Evolutionary conservation across 2,888 invertebrate genomes (phyloP).

Genomic region (Cerastis rubricosa): DNA sequence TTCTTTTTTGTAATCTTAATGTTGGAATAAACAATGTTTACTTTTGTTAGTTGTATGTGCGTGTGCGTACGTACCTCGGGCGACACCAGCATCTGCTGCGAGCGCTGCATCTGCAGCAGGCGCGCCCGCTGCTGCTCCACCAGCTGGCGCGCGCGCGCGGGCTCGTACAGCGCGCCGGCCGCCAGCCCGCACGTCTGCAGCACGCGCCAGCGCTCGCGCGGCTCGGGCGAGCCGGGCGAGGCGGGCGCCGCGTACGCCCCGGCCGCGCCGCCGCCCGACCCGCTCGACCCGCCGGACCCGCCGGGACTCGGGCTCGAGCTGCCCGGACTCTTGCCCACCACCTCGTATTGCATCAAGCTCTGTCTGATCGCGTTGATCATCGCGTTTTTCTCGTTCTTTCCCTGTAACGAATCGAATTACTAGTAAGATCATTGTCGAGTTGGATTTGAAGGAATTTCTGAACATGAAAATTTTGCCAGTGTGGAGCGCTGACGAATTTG

Average conservation of each 20-base stretch:
- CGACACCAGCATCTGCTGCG: slow-evolving; percentile 95
- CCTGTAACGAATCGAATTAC: slow-evolving; percentile 74
- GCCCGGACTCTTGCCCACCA: slow-evolving; percentile 91
- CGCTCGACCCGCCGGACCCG: slow-evolving; percentile 88
- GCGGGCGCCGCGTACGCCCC: slow-evolving; percentile 90
- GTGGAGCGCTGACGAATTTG: neutral
- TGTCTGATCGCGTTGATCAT: slow-evolving; percentile 97
- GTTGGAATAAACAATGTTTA: neutral
- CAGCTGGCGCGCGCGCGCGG: slow-evolving; percentile 87
- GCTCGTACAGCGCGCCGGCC: slow-evolving; percentile 74
- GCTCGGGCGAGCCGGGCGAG: slow-evolving; percentile 74
- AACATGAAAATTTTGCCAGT: neutral
- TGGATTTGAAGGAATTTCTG: neutral
- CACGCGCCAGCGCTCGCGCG: slow-evolving; percentile 66
- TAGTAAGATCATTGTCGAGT: neutral
- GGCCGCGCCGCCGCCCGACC: slow-evolving; percentile 65
- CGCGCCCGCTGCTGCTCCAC: slow-evolving; percentile 92
- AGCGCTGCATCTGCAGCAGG: slow-evolving; percentile 94
- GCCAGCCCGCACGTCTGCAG: slow-evolving; percentile 66
- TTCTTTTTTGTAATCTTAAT: neutral
- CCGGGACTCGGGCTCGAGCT: slow-evolving; percentile 86
- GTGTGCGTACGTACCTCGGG: slow-evolving; percentile 77
- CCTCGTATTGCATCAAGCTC: slow-evolving; percentile 96
- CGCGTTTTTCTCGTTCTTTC: slow-evolving; percentile 91
- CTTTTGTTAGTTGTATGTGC: neutral